Evolutionary conservation across 2,113 vertebrate genomes (phyloP), one percentile per base, ranked within the genome.

Genomic region (Jacana jacana): DNA sequence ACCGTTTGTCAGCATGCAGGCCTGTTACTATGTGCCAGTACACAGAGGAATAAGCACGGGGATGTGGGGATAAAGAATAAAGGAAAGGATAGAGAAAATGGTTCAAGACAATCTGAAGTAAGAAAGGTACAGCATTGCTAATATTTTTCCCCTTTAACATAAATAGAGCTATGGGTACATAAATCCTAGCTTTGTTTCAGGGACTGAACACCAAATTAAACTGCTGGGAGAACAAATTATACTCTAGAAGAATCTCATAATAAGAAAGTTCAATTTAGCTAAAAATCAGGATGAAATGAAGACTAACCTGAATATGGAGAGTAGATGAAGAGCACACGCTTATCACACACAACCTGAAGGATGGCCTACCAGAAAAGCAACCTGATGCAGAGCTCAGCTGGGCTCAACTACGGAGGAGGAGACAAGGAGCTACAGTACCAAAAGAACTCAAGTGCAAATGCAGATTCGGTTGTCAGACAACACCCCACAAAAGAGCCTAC

Each of bases 391-490:
- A 23, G 30, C 28, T 42, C 37, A 54, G 17, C 13, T 35, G 17
- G 13, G 46, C 14, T 73, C 1, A 6, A 44, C 17, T n/a, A 27
- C 14, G 39, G 48, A 77, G 30, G 33, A 60, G 13, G 10, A 90
- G 20, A 42, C 2, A 11, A 44, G 13, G 72, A 70, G 15, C 19
- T 4, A 0, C n/a, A 65, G 37, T 25, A 7, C 25, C 51, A 77
- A 72, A 81, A n/a, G 8, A 76, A 66, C 4, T 5, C 17, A 17
- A 0, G 0, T 8, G 7, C 16, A 42, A 80, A 63, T 11, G 18
- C 40, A 90, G 25, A 31, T 80, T 80, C 6, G 12, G 22, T 57
- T 58, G 54, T 40, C 42, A 58, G 37, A 70, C 1, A 87, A 37
- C 22, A 39, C 22, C 6, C 10, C 11, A 11, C 6, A 28, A 40